phyloP scores from a whole-genome alignment of 2,888 invertebrate species.

The Ophion obscuratus region DNA sequence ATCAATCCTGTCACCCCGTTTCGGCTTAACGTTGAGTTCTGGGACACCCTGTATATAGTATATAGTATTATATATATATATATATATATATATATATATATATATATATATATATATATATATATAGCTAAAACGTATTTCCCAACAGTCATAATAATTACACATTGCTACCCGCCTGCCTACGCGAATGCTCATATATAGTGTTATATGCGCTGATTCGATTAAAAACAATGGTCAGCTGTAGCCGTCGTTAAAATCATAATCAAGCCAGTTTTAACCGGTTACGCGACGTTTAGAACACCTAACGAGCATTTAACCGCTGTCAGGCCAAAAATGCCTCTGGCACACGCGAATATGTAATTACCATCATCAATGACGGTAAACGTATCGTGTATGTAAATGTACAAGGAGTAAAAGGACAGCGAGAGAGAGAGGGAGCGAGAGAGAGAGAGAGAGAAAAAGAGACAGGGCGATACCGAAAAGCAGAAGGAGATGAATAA shows the following conservation, averaged over 20 bases:
- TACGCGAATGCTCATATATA: constrained; percentile 1
- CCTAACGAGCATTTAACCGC: constrained; percentile 53
- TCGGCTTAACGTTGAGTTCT: too few relatives aligned
- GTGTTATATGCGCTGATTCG: constrained; percentile 13
- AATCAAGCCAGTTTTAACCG: constrained; percentile 58
- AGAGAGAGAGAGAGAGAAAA: too few relatives aligned
- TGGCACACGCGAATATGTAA: constrained; percentile 45
- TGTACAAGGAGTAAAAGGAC: not conserved
- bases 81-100: constrained; percentile 6
- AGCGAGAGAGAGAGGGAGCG: not conserved
- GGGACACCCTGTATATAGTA: too few relatives aligned
- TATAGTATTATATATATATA: too few relatives aligned
- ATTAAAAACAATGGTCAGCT: constrained; percentile 40
- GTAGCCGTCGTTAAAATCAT: constrained; percentile 58
- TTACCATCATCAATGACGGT: constrained; percentile 15
- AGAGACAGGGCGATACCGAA: too few relatives aligned
- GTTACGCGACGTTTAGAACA: constrained; percentile 31
- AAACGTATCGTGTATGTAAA: not conserved
- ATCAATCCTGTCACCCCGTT: too few relatives aligned
- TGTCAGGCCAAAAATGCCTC: constrained; percentile 20
- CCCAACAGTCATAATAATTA: constrained; percentile 43
- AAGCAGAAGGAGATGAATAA: too few relatives aligned
- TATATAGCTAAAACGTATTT: constrained; percentile 29
- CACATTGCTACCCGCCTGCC: constrained; percentile 13
- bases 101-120: not conserved